Percentiles rank a stretch among this genome's conserved stretches.
Evolutionary conservation across 1,140 invertebrate genomes (phyloP).

Genomic region (Oreohelix idahoensis): DNA sequence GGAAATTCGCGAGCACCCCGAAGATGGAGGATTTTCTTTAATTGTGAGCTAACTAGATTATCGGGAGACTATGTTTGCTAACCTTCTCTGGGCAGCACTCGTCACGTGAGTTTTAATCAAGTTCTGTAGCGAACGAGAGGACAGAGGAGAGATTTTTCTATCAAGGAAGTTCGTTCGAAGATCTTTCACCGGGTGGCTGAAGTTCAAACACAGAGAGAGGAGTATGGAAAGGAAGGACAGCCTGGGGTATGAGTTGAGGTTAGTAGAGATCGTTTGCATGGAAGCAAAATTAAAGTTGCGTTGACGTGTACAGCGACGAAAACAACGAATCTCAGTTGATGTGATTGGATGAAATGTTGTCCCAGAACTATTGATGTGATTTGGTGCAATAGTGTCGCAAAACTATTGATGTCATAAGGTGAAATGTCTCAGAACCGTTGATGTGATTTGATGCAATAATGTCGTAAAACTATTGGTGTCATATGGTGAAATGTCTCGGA

Average conservation of each 20-base stretch:
- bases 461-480: too few species aligned
- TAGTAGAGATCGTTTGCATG: neutral
- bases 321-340: neutral
- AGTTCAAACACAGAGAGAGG: conserved; percentile 5
- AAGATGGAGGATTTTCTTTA: conserved; percentile 33
- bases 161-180: conserved; percentile 12
- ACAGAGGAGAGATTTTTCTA: conserved; percentile 16
- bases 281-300: neutral
- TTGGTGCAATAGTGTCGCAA: neutral
- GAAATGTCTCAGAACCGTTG: too few species aligned
- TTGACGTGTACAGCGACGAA: neutral
- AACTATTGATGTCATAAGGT: too few species aligned
- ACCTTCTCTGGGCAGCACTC: conserved; percentile 21
- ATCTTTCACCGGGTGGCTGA: conserved; percentile 22
- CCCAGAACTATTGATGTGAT: neutral
- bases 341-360: neutral
- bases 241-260: conserved; percentile 6
- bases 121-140: conserved; percentile 30
- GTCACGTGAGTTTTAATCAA: conserved; percentile 33
- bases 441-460: neutral
- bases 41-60: conserved; percentile 38
- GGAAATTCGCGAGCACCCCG: neutral
- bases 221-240: neutral
- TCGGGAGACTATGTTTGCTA: conserved; percentile 31
- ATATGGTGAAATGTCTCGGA: too few species aligned